These are phyloP conservation scores for Littorina saxatilis DNA, from an alignment of 1,140 invertebrate genomes.

Conservation along the genomic window DNA sequence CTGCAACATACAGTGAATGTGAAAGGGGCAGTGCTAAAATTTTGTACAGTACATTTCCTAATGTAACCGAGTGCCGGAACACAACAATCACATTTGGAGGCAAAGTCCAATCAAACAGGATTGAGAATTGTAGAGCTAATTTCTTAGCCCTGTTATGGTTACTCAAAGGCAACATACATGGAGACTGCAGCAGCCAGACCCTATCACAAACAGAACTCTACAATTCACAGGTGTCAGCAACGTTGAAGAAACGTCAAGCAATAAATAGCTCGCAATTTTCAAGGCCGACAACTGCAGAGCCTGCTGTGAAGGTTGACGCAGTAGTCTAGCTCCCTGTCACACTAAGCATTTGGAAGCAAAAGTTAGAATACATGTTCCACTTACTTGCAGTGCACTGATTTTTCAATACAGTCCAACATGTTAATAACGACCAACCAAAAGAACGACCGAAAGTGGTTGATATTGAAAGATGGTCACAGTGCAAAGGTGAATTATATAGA, in stretches of 20 bases:
- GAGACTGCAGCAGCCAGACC: no score
- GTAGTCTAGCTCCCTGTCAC: not conserved
- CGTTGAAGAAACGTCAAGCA: no score
- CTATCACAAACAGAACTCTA: no score
- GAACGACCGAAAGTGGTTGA: not conserved
- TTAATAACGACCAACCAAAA: not conserved
- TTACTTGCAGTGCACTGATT: not conserved
- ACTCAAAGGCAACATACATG: not conserved
- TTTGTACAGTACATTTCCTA: not conserved
- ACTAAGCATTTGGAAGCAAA: not conserved
- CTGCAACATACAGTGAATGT: slow-evolving; percentile 77
- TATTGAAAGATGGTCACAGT: not conserved
- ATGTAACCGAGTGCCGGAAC: no score
- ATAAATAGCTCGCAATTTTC: no score
- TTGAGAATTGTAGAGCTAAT: no score
- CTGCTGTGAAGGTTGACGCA: no score
- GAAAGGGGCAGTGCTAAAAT: no score
- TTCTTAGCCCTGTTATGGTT: not conserved
- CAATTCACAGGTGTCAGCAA: no score
- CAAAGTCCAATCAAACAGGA: no score
- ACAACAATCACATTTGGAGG: no score
- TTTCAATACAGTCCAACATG: not conserved
- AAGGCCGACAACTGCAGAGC: no score
- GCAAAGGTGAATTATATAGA: not conserved
- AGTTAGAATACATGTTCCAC: not conserved